Base-by-base conservation (phyloP, 2,888 invertebrate genomes). In the Crocallis elinguaria region DNA sequence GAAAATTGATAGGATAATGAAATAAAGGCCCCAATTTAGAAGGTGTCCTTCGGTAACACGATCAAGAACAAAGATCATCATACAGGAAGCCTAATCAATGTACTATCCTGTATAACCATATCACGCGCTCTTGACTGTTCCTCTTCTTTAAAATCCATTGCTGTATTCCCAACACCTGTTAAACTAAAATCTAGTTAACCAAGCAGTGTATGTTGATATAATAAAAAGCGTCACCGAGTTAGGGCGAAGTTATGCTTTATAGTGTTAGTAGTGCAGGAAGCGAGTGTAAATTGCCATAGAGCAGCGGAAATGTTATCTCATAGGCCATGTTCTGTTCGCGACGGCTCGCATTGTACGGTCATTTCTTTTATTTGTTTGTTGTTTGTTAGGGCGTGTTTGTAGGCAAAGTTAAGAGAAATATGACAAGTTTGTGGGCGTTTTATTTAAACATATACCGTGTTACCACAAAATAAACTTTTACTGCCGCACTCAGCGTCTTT, bases 361-460 rank as follows among this genome's bases (percentile, higher is more conserved):
- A 21, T 48, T 48, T 53, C 46, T 42, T 42, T 52, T 52, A 38
- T 52, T 51, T 50, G 51, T 44, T 39, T 42, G 35, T 45, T 45
- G 51, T 39, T 45, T 17, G 39, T 16, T 23, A 3, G 23, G 4
- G 17, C n/a, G 19, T 41, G 41, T 41, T 41, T 41, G 41, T 3
- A 17, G 43, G 33, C 23, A 42, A 42, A 42, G 42, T 42, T 42
- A 11, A 29, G 49, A 41, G 17, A 21, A 25, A 43, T 35, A 14
- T 33, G 23, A 32, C 23, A 19, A 35, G 9, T 17, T 42, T 39
- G 27, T 38, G 14, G 36, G 23, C 21, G 13, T 17, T 21, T 49
- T 19, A 19, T 13, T 27, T 36, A 2, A 42, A 37, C 12, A 27
- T 42, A 30, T n/a, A n/a, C n/a, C n/a, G n/a, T n/a, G n/a, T n/a